Conservation (phyloP, 2,888 invertebrate species). For the Drosophila pseudotalamancana region DNA sequence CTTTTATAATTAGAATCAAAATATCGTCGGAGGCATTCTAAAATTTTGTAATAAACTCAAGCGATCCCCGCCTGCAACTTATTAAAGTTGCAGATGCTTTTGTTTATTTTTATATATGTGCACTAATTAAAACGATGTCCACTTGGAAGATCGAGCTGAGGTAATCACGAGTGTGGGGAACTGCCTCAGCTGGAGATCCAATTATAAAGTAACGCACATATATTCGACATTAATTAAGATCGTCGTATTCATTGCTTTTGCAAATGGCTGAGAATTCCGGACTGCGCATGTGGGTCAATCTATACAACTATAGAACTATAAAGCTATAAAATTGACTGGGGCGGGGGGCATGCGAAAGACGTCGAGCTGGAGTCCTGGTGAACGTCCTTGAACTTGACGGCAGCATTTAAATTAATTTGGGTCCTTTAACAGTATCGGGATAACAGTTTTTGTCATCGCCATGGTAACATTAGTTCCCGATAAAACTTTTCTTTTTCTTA, state of each 20-base stretch:
- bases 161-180: slow-evolving; percentile 3
- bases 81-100: slow-evolving; percentile 53
- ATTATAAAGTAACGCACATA: slow-evolving; percentile 42
- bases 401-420: slow-evolving; percentile 23
- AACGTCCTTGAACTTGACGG: slow-evolving; percentile 81
- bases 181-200: slow-evolving; percentile 66
- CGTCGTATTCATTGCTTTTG: slow-evolving; percentile 12
- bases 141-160: slow-evolving; percentile 50
- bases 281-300: slow-evolving; percentile 54
- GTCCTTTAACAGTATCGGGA: slow-evolving; percentile 58
- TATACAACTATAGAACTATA: no score
- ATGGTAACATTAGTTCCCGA: slow-evolving; percentile 60
- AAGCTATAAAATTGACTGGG: neutral
- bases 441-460: slow-evolving; percentile 63
- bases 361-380: slow-evolving; percentile 19
- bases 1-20: slow-evolving; percentile 70
- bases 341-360: neutral
- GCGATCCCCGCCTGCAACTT: slow-evolving; percentile 44
- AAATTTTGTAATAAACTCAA: slow-evolving; percentile 50
- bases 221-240: slow-evolving; percentile 34
- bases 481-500: slow-evolving; percentile 20
- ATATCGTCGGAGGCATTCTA: slow-evolving; percentile 30
- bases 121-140: slow-evolving; percentile 66
- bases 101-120: slow-evolving; percentile 43
- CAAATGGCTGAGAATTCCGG: slow-evolving; percentile 3